A percentile compares a stretch with the other conserved stretches of the same genome.
Evolutionary conservation across 2,113 vertebrate genomes (phyloP).

Genomic region (Pseudorasbora parva): DNA sequence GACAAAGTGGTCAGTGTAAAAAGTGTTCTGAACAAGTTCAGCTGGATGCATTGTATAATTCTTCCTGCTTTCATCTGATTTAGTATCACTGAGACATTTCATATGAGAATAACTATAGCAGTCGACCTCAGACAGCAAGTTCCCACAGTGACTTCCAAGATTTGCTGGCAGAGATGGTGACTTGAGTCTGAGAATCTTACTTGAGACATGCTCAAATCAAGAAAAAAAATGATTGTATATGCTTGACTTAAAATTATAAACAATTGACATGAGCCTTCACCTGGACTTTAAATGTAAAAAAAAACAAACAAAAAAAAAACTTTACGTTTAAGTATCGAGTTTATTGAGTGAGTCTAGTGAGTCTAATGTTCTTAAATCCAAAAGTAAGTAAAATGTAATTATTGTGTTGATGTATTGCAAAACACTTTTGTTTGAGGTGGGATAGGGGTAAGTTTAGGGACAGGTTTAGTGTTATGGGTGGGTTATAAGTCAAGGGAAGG

Average conservation of each 20-base stretch:
- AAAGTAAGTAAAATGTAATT: no score
- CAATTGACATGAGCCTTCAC: neutral
- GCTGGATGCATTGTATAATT: neutral
- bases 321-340: no score
- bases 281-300: neutral
- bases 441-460: no score
- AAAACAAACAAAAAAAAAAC: neutral
- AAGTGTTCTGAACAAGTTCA: conserved; percentile 5
- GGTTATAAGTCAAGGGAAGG: no score
- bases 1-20: neutral
- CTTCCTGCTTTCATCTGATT: neutral
- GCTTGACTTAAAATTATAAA: neutral
- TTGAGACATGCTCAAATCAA: neutral
- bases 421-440: no score
- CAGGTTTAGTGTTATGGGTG: no score
- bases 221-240: neutral
- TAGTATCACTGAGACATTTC: neutral
- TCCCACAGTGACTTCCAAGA: neutral
- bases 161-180: conserved; percentile 11
- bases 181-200: neutral
- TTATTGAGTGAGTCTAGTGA: no score
- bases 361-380: no score
- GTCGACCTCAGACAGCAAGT: neutral
- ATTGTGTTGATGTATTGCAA: no score
- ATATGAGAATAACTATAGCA: neutral